Percentiles rank a stretch among this genome's conserved stretches.
Conservation (phyloP, 2,797 vertebrate genomes). For the Gephyroberyx darwinii region DNA sequence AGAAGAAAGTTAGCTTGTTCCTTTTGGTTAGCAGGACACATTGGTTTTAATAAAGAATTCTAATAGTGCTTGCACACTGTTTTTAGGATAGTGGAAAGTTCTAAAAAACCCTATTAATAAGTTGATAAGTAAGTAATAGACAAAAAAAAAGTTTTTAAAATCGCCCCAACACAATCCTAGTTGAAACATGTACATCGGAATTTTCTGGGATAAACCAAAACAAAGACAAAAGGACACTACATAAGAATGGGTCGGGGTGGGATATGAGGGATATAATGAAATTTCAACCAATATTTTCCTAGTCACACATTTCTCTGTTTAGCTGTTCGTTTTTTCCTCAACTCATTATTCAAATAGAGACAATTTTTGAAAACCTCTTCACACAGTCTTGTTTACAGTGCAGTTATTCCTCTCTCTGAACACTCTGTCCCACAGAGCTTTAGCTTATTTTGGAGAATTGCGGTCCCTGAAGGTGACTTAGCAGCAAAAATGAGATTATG, state of each 20-base stretch:
- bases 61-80: not conserved
- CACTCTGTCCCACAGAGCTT: constrained; percentile 71
- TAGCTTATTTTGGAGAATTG: constrained; percentile 77
- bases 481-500: constrained; percentile 83
- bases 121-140: not conserved
- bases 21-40: not conserved
- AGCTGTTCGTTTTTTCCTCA: constrained; percentile 15
- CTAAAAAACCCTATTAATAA: no score
- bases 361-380: constrained; percentile 57
- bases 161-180: not conserved
- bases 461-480: constrained; percentile 83
- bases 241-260: not conserved
- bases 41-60: not conserved
- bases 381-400: constrained; percentile 71
- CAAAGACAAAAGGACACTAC: constrained; percentile 47
- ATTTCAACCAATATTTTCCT: constrained; percentile 33
- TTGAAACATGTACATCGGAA: constrained; percentile 20
- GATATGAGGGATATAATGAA: constrained; percentile 23
- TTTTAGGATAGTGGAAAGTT: constrained; percentile 4
- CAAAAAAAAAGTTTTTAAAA: constrained; percentile 16
- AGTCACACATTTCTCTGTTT: constrained; percentile 18
- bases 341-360: constrained; percentile 70
- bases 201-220: constrained; percentile 22
- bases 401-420: constrained; percentile 66
- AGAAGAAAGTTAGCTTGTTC: not conserved